phyloP scores from a whole-genome alignment of 2,113 vertebrate genomes.

The Seriola quinqueradiata region DNA sequence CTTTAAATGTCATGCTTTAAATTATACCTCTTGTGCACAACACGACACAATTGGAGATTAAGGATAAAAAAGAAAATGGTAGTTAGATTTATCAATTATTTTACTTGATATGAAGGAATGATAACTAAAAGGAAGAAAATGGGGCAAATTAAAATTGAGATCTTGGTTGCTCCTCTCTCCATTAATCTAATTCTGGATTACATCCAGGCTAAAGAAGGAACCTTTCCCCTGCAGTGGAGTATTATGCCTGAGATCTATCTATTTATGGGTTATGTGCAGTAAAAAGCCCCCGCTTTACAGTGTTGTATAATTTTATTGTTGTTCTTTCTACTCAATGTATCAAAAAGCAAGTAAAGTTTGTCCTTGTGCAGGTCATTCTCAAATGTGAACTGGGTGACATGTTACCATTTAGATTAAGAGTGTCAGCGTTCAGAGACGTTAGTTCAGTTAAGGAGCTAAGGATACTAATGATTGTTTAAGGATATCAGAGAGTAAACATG shows the following conservation, averaged over 20 bases:
- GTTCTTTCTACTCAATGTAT: neutral
- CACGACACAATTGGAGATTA: neutral
- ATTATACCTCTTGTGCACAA: neutral
- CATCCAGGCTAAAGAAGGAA: slow-evolving; percentile 40
- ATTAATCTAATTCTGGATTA: slow-evolving; percentile 38
- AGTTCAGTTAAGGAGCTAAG: neutral
- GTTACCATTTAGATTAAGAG: too few species aligned
- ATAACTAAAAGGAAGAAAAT: neutral
- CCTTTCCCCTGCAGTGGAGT: slow-evolving; percentile 4
- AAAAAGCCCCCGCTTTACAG: slow-evolving; percentile 21
- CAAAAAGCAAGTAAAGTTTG: neutral
- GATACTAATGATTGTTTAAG: neutral
- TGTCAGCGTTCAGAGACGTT: neutral
- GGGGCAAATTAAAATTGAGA: slow-evolving; percentile 28
- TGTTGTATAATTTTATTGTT: neutral
- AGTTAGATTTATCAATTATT: neutral
- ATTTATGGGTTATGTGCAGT: slow-evolving; percentile 24
- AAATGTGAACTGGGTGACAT: neutral
- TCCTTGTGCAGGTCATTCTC: neutral
- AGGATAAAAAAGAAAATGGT: slow-evolving; percentile 11
- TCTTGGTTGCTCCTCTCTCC: neutral
- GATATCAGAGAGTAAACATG: neutral
- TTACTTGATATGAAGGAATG: slow-evolving; percentile 1
- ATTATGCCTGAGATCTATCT: slow-evolving; percentile 5
- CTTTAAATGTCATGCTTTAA: slow-evolving; percentile 24